phyloP scores from a whole-genome alignment of 2,888 invertebrate species.

The Malacosoma neustria region DNA sequence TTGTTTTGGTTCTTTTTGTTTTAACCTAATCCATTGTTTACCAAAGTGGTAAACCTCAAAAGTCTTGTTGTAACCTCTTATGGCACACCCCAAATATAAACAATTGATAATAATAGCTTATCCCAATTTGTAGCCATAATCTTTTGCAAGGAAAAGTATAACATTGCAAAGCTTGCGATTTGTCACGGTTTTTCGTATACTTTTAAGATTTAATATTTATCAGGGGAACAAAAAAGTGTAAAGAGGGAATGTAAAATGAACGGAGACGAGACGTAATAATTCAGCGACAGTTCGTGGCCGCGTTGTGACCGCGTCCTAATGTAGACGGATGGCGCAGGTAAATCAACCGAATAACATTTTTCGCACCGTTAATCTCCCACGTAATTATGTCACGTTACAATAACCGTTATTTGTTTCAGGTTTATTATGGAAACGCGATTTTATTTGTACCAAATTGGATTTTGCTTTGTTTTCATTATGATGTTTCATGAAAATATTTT shows the following conservation, averaged over 20 bases:
- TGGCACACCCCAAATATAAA: no score
- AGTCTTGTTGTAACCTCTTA: no score
- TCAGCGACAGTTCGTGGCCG: constrained; percentile 6
- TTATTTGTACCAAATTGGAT: no score
- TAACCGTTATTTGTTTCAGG: neutral
- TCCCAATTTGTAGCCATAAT: neutral
- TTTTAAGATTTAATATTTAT: neutral
- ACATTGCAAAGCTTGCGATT: neutral
- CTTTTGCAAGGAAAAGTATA: neutral
- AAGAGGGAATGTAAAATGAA: neutral
- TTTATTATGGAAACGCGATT: no score
- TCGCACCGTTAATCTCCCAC: constrained; percentile 26
- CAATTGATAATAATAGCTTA: no score
- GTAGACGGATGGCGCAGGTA: constrained; percentile 40
- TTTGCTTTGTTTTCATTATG: no score
- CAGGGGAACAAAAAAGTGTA: neutral
- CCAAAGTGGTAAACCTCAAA: no score
- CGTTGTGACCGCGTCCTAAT: constrained; percentile 25
- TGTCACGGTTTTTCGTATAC: neutral
- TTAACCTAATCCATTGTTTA: no score
- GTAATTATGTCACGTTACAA: constrained; percentile 25
- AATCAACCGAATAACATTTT: constrained; percentile 37
- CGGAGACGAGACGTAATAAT: constrained; percentile 5
- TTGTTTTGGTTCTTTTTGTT: no score
- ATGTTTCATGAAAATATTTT: no score